Percentiles rank a stretch among this genome's conserved stretches.
These are phyloP conservation scores for Ophonus ardosiacus DNA, from an alignment of 2,888 invertebrate species.

Conservation along the genomic window DNA sequence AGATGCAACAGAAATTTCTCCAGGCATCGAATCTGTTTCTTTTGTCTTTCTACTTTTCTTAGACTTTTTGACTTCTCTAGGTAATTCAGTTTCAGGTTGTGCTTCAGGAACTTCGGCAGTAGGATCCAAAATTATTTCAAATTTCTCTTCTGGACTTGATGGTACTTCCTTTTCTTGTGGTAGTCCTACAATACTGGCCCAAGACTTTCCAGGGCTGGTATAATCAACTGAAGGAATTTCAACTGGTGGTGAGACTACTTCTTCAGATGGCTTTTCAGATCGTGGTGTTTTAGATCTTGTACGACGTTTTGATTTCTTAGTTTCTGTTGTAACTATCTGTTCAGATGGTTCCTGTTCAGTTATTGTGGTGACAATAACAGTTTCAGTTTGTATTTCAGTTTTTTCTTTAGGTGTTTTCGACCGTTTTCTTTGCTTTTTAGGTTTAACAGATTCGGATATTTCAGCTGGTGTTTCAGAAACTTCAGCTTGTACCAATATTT, in stretches of 20 bases:
- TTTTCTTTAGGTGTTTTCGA: not conserved
- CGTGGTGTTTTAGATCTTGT: conserved; percentile 48
- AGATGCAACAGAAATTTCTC: not conserved
- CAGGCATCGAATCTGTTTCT: not conserved
- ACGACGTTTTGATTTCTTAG: conserved; percentile 44
- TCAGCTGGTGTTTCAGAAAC: conserved; percentile 37
- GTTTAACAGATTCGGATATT: not conserved
- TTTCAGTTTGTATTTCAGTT: conserved; percentile 11
- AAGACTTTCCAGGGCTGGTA: conserved; percentile 69
- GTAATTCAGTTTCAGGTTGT: not conserved
- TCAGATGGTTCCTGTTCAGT: conserved; percentile 32
- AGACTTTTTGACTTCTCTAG: conserved; percentile 16
- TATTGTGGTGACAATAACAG: not conserved
- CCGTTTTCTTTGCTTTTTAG: not conserved
- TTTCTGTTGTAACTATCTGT: not conserved
- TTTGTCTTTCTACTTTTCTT: conserved; percentile 24
- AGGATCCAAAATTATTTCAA: not conserved
- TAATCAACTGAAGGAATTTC: conserved; percentile 39
- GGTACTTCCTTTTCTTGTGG: conserved; percentile 20
- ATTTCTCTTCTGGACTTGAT: not conserved
- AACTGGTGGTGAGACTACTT: not conserved
- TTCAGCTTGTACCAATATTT: not conserved
- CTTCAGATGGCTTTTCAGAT: conserved; percentile 35
- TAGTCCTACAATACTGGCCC: conserved; percentile 70
- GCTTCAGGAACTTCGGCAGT: conserved; percentile 13